Percentiles rank a stretch among this genome's conserved stretches.
phyloP scores from a whole-genome alignment of 2,888 invertebrate genomes.

The Coremacera marginata region DNA sequence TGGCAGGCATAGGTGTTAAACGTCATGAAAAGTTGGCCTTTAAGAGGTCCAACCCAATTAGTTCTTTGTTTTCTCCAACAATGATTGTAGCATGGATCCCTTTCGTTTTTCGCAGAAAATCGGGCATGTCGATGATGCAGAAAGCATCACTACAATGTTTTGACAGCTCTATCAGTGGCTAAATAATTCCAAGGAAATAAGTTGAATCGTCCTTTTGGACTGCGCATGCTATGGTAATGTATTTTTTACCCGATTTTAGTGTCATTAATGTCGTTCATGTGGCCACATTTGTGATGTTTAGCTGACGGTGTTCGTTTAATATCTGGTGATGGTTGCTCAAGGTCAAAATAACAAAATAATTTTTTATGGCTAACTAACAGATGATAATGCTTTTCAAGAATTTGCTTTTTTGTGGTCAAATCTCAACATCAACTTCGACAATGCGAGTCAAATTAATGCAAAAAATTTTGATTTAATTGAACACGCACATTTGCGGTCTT shows the following conservation, averaged over 20 bases:
- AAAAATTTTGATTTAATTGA: slow-evolving; percentile 11
- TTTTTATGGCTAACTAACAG: not conserved
- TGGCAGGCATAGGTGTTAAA: not conserved
- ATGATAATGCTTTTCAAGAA: not conserved
- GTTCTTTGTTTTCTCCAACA: too few species aligned
- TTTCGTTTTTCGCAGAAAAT: too few species aligned
- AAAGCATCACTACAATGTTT: too few species aligned
- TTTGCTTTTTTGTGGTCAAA: slow-evolving; percentile 20
- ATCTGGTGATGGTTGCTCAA: not conserved
- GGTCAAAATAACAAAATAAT: slow-evolving; percentile 6
- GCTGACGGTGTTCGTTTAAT: not conserved
- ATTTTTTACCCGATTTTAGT: not conserved
- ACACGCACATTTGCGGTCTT: slow-evolving; percentile 8
- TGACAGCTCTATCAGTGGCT: too few species aligned
- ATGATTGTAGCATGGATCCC: too few species aligned
- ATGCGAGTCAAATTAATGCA: slow-evolving; percentile 24
- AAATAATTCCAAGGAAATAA: too few species aligned
- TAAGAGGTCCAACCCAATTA: too few species aligned
- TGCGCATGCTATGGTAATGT: not conserved
- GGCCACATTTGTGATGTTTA: not conserved
- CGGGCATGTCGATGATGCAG: too few species aligned
- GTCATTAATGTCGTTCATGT: not conserved
- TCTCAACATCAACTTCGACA: not conserved
- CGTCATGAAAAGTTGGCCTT: not conserved
- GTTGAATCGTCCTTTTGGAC: too few species aligned